Base-by-base conservation (phyloP, 2,888 invertebrate species). In the Therioaphis trifolii region DNA sequence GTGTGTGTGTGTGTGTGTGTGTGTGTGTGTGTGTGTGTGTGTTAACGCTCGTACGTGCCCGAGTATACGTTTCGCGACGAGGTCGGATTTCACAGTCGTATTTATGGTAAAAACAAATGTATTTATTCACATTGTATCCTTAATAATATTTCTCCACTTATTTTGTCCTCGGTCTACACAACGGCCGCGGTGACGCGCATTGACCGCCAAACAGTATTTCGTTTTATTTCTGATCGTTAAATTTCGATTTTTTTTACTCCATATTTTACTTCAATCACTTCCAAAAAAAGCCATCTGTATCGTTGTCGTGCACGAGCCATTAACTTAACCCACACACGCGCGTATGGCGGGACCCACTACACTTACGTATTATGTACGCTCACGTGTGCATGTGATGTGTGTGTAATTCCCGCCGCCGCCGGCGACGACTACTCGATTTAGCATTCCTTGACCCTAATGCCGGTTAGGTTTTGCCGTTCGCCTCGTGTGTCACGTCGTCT, bases 371-470 rank as follows among this genome's bases (percentile, higher is more conserved):
- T n/a, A 18, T n/a, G n/a, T 3, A 76, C 63, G 63, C 49, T 63
- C 77, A 66, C 77, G 75, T 63, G n/a, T 63, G 15, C 55, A 15
- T 55, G 14, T 71, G 27, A 66, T 15, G 55, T 24, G 58, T 58
- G 18, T 49, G 76, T n/a, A 24, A 35, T 35, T 35, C 35, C 35
- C 35, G 52, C 52, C 12, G 35, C 35, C 52, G 35, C 76, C 49
- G 49, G 21, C 29, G 75, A 43, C 46, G 14, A 72, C 58, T 58
- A 24, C 75, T 58, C 40, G 21, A 24, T 75, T 58, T 40, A 58
- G 58, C 40, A 78, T 78, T 80, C 71, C 43, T 80, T 71, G 80
- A 80, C 80, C 80, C 80, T 27, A 46, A 71, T 55, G 79, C 24
- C n/a, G 63, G 61, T 27, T n/a, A n/a, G 18, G 63, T 77, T 77